Percentiles rank a stretch among this genome's conserved stretches.
phyloP scores from a whole-genome alignment of 2,113 vertebrate species.

The Hoplias malabaricus region DNA sequence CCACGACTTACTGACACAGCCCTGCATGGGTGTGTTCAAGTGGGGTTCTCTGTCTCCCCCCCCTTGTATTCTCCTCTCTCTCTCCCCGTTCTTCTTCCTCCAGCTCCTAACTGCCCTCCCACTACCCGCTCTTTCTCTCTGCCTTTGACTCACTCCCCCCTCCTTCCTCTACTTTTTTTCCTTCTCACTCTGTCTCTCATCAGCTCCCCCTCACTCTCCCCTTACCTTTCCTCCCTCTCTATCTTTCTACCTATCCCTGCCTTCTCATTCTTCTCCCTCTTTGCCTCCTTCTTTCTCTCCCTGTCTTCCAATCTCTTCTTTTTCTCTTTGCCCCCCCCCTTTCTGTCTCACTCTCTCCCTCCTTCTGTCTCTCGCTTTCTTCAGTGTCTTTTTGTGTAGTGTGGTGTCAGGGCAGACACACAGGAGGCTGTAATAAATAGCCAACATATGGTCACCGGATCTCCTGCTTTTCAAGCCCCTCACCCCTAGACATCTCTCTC shows the following conservation, averaged over 20 bases:
- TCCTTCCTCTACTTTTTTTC: neutral
- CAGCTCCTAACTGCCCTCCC: too few species aligned
- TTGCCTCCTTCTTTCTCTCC: neutral
- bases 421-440: slow-evolving; percentile 65
- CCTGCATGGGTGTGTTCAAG: neutral
- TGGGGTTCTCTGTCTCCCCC: neutral
- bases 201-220: too few species aligned
- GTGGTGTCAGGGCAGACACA: slow-evolving; percentile 36
- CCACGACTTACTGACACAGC: neutral
- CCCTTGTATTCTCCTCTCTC: neutral
- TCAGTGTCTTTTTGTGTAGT: slow-evolving; percentile 9
- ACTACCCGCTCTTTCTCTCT: too few species aligned
- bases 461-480: slow-evolving; percentile 35
- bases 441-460: slow-evolving; percentile 68
- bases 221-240: too few species aligned
- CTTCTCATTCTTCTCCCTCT: neutral
- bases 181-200: too few species aligned
- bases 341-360: neutral
- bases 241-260: too few species aligned
- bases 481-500: slow-evolving; percentile 35
- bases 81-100: neutral
- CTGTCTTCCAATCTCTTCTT: neutral
- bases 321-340: neutral
- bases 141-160: too few species aligned
- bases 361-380: neutral